Base-by-base conservation (phyloP, 2,113 vertebrate species). In the Lates calcarifer region DNA sequence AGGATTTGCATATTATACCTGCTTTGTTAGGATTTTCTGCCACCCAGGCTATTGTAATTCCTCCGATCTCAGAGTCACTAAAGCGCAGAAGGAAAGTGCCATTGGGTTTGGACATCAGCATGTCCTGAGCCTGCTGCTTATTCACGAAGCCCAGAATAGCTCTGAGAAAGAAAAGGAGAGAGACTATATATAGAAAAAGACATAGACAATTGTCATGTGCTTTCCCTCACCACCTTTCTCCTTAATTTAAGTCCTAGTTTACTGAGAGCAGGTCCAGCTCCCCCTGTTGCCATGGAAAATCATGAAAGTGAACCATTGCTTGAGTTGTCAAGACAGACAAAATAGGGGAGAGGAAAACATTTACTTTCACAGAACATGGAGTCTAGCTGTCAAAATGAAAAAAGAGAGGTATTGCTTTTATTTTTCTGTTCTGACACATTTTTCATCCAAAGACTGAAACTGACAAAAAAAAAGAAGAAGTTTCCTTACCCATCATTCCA, bases 61-160 rank as follows among this genome's bases (percentile, higher is more conserved):
- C 98, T 0, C 98, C 98, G 0, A 99, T 99, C 91, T 99, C 98
- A 0, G 98, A 99, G 94, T 99, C 98, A 0, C 98, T 99, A 84
- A 98, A 99, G 41, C 98, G 96, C 92, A 99, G 94, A 0, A 99
- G 96, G 90, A 99, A 99, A 76, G 98, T 99, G 24, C 98, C 98
- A 0, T 99, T 98, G 3, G 98, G 97, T 92, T 99, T 99, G 93
- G 96, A 99, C 94, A 99, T 97, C 91, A 99, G 95, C 90, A 99
- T 97, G 92, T 99, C 97, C 12, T 99, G 98, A 1, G 98, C 98
- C 90, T 99, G 98, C 88, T 99, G 98, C 93, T 99, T 99, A 92
- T 99, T 99, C 89, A 99, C 97, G 61, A 99, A 99, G 80, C 98
- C 98, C 92, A 99, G 77, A 73, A 99, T 99, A 20, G 98, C 98